phyloP scores from a whole-genome alignment of 2,113 vertebrate genomes.

The Indri indri region DNA sequence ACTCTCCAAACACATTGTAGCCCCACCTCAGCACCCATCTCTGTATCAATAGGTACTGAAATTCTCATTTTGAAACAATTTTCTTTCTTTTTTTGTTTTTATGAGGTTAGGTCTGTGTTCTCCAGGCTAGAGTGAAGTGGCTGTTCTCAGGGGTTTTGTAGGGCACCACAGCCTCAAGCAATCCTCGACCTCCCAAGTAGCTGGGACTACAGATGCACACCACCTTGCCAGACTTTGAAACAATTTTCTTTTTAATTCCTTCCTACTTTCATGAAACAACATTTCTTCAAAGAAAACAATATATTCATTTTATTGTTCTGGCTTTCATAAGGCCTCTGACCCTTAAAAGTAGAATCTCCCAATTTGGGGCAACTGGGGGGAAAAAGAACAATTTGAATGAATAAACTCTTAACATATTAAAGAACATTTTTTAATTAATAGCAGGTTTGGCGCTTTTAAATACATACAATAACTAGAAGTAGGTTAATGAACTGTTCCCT shows the following conservation, averaged over 20 bases:
- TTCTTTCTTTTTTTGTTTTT: neutral
- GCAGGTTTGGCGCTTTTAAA: constrained; percentile 26
- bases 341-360: neutral
- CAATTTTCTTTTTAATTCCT: neutral
- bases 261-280: neutral
- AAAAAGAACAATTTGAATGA: neutral
- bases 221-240: neutral
- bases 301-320: neutral
- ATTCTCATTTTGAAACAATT: neutral
- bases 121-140: neutral
- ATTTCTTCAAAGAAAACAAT: constrained; percentile 3
- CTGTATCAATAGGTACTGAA: neutral
- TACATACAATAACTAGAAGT: constrained; percentile 2
- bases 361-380: neutral
- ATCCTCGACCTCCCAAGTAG: neutral
- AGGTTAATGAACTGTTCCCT: constrained; percentile 17
- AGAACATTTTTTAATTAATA: constrained; percentile 29
- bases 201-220: neutral
- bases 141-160: too few relatives aligned
- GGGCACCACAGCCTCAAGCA: neutral
- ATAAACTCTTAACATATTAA: constrained; percentile 45
- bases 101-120: neutral
- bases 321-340: constrained; percentile 15
- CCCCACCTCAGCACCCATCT: neutral
- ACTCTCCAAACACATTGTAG: too few relatives aligned